Percentiles rank a stretch among this genome's conserved stretches.
These are phyloP conservation scores for Formica exsecta DNA, from an alignment of 1,140 invertebrate species.

Conservation along the genomic window DNA sequence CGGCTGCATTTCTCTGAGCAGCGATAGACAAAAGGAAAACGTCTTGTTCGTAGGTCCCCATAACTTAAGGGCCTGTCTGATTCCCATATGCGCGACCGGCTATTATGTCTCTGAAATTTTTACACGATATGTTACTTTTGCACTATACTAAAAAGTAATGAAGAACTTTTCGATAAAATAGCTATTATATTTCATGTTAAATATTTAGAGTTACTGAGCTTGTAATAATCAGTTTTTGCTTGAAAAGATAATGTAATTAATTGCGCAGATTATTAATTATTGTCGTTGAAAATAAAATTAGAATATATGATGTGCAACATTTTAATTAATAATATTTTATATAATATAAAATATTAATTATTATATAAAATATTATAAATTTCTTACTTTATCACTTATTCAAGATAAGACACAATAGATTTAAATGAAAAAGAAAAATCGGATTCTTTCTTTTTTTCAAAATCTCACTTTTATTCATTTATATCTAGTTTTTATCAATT, in stretches of 20 bases:
- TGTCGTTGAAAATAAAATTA: conserved; percentile 3
- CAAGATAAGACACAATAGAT: too few relatives aligned
- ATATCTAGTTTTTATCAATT: too few relatives aligned
- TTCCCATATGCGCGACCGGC: conserved; percentile 58
- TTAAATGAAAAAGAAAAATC: too few relatives aligned
- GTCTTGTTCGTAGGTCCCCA: conserved; percentile 69
- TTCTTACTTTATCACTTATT: too few relatives aligned
- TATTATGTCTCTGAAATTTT: conserved; percentile 74
- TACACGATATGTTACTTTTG: conserved; percentile 66
- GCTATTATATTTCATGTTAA: conserved; percentile 22
- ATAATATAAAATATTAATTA: neutral
- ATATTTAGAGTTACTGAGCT: conserved; percentile 11
- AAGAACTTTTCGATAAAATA: conserved; percentile 18
- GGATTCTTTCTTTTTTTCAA: too few relatives aligned
- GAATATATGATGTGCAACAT: neutral
- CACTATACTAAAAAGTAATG: conserved; percentile 29
- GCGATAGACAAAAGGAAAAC: conserved; percentile 77
- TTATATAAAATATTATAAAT: too few relatives aligned
- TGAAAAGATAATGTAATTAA: conserved; percentile 53
- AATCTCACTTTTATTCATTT: too few relatives aligned
- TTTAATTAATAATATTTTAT: too few relatives aligned
- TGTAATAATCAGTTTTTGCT: neutral
- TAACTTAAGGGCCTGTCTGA: conserved; percentile 75
- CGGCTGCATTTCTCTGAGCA: conserved; percentile 79
- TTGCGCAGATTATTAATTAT: conserved; percentile 41